Percentiles rank a stretch among this genome's conserved stretches.
These are phyloP conservation scores for Harpagifer antarcticus DNA, from an alignment of 2,797 vertebrate genomes.

Conservation along the genomic window DNA sequence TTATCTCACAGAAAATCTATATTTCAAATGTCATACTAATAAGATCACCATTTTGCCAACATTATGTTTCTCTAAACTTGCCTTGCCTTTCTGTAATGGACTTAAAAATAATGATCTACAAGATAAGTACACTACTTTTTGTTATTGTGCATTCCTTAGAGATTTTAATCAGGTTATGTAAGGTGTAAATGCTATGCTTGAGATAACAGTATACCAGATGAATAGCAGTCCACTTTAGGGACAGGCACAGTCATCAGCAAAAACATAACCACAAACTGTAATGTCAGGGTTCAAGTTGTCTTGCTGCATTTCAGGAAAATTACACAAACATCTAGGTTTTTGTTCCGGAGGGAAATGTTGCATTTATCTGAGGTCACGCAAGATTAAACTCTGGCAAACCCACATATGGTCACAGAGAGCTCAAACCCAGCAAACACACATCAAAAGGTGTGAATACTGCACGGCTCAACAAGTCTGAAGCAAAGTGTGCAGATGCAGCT, in stretches of 20 bases:
- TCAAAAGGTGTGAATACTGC: slow-evolving; percentile 49
- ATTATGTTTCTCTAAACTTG: not conserved
- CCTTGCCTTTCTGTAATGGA: not conserved
- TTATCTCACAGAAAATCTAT: slow-evolving; percentile 35
- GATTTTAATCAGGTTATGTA: slow-evolving; percentile 7
- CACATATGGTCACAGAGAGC: slow-evolving; percentile 21
- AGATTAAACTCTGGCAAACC: slow-evolving; percentile 54
- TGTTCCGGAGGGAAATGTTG: slow-evolving; percentile 39
- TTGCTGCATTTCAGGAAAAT: slow-evolving; percentile 56
- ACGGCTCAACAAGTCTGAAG: slow-evolving; percentile 74
- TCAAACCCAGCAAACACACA: slow-evolving; percentile 55
- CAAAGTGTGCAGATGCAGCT: slow-evolving; percentile 57
- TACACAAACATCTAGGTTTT: slow-evolving; percentile 36
- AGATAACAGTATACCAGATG: not conserved
- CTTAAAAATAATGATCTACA: not conserved
- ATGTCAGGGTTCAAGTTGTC: slow-evolving; percentile 42
- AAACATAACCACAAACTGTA: slow-evolving; percentile 37
- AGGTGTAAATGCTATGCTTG: not conserved
- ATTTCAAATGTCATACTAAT: slow-evolving; percentile 20
- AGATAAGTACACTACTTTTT: not conserved
- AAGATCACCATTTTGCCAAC: not conserved
- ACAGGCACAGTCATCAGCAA: slow-evolving; percentile 47
- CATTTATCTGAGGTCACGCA: slow-evolving; percentile 32
- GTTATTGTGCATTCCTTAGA: slow-evolving; percentile 4
- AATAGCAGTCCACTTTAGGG: slow-evolving; percentile 14